These are phyloP conservation scores for Cyprinodon variegatus DNA, from an alignment of 2,113 vertebrate genomes.

Conservation along the genomic window DNA sequence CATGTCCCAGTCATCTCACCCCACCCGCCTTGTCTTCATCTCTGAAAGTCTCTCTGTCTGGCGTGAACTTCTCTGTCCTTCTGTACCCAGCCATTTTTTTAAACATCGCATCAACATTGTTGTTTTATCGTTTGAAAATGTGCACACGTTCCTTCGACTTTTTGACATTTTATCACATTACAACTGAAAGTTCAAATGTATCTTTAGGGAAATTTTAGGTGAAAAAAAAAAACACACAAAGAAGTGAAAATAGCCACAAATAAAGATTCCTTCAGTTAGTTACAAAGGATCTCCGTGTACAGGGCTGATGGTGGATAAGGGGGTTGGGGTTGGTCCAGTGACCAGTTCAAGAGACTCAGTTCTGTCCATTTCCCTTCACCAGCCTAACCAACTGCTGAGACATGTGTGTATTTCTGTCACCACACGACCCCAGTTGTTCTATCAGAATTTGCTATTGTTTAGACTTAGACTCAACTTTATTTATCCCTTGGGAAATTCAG, in stretches of 20 bases:
- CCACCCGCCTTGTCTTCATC: slow-evolving; percentile 45
- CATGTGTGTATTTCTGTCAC: too few relatives aligned
- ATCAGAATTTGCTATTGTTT: too few relatives aligned
- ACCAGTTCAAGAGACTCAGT: too few relatives aligned
- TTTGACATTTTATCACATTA: background rate
- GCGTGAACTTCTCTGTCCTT: slow-evolving; percentile 34
- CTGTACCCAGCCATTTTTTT: slow-evolving; percentile 3
- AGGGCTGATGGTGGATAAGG: too few relatives aligned
- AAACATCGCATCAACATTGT: slow-evolving; percentile 22
- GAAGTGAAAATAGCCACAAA: background rate
- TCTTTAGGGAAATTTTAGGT: background rate
- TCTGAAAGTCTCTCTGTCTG: slow-evolving; percentile 52
- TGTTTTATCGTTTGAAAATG: slow-evolving; percentile 28
- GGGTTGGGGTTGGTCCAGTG: too few relatives aligned
- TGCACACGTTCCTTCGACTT: background rate
- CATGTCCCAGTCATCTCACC: slow-evolving; percentile 58
- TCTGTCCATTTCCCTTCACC: too few relatives aligned
- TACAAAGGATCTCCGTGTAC: too few relatives aligned
- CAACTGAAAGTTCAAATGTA: too few relatives aligned
- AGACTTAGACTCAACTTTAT: too few relatives aligned
- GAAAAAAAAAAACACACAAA: background rate
- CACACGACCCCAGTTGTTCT: too few relatives aligned
- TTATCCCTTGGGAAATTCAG: too few relatives aligned
- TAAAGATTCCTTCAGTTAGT: background rate
- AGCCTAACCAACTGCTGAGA: too few relatives aligned